Base-by-base conservation (phyloP, 2,113 vertebrate genomes). In the Noturus placidus region DNA sequence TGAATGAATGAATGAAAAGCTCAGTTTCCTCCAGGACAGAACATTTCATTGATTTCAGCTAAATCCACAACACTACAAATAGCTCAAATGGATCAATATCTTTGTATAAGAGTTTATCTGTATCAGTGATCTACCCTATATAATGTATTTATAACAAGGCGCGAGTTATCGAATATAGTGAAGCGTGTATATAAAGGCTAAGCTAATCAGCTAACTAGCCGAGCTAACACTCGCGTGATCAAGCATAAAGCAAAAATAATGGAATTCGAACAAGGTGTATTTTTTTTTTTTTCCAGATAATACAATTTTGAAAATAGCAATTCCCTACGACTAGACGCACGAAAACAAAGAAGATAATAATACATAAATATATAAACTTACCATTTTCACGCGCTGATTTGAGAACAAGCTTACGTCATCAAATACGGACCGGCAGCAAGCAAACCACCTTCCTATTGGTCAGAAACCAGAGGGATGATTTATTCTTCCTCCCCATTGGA, bases 311-410 rank as follows among this genome's bases (percentile, higher is more conserved):
- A 9, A 4, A 42, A 56, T 15, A 14, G 8, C 46, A 35, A 17
- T 20, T 3, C 25, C 65, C 5, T 42, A 54, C n/a, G 4, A 22
- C 30, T 0, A 13, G 50, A 50, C 17, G 0, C 3, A 35, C 1
- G 2, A 46, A 72, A 38, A 42, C 3, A 27, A 25, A 56, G 0
- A 30, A 56, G 0, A 57, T 3, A 17, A 20, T 30, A 38, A 65
- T 22, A 81, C 0, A 33, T 1, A 20, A 50, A 85, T 27, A 69
- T 17, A 56, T 15, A 54, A 67, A 63, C 86, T 85, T 84, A 89
- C 90, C 90, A 90, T 90, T 83, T 89, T 84, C 22, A 85, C 86
- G 78, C 85, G 86, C 70, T 85, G 46, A 86, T 82, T 42, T 13
- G 70, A 69, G 81, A 35, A 27, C 61, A 63, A 22, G 25, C 5